These are phyloP conservation scores for Bombylius discolor DNA, from an alignment of 2,888 invertebrate genomes.

Conservation along the genomic window DNA sequence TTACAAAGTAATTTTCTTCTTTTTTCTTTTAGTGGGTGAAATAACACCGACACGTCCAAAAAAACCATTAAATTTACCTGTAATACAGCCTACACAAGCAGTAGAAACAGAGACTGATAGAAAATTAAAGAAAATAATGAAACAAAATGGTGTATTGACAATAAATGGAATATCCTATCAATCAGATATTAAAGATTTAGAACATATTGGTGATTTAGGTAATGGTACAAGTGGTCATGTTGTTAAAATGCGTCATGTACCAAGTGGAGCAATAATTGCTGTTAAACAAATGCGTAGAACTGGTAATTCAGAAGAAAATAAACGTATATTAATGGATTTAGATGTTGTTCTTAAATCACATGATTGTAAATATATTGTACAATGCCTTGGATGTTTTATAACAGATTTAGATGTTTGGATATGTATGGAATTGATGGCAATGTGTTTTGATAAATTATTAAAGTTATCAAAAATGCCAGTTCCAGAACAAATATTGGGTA, in stretches of 20 bases:
- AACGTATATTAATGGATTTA: slow-evolving; percentile 96
- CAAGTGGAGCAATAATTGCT: slow-evolving; percentile 76
- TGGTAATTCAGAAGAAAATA: slow-evolving; percentile 92
- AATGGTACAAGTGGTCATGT: slow-evolving; percentile 97
- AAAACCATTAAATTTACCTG: slow-evolving; percentile 45
- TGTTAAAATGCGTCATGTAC: slow-evolving; percentile 86
- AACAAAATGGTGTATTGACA: slow-evolving; percentile 79
- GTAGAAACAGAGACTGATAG: slow-evolving; percentile 60
- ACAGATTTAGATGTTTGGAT: slow-evolving; percentile 98
- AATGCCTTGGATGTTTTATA: slow-evolving; percentile 95
- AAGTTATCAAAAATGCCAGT: slow-evolving; percentile 77
- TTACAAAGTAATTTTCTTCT: not conserved
- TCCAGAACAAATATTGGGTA: slow-evolving; percentile 91
- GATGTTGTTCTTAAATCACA: slow-evolving; percentile 97
- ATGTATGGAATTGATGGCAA: slow-evolving; percentile 99
- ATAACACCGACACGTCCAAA: slow-evolving; percentile 42
- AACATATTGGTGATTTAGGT: slow-evolving; percentile 76
- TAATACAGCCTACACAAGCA: slow-evolving; percentile 41
- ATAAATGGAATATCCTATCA: slow-evolving; percentile 67
- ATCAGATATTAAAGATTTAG: slow-evolving; percentile 70
- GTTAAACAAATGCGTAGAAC: slow-evolving; percentile 98
- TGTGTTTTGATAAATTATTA: slow-evolving; percentile 93
- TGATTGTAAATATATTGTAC: slow-evolving; percentile 92
- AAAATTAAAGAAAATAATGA: slow-evolving; percentile 83
- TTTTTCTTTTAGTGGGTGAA: slow-evolving; percentile 21